Evolutionary conservation across 2,797 vertebrate genomes (phyloP).

Genomic region (Pseudochromis fuscus): DNA sequence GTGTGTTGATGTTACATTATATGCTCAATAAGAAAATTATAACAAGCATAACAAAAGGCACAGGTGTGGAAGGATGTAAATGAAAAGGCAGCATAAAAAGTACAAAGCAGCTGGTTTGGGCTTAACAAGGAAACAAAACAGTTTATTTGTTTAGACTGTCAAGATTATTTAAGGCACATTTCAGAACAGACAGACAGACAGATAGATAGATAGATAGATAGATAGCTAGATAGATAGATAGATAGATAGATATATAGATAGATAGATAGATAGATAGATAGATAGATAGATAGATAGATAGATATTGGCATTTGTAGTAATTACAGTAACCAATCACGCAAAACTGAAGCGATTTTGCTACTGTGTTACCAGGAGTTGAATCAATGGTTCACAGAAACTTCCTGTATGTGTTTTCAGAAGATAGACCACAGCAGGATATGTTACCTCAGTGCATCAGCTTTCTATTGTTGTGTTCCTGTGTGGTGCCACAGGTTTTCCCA

Average conservation of each 20-base stretch:
- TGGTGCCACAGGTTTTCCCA: no score
- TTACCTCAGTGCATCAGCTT: not conserved
- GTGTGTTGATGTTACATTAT: constrained; percentile 26
- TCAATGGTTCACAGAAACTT: no score
- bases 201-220: not conserved
- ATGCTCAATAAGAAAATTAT: constrained; percentile 19
- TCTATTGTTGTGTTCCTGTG: no score
- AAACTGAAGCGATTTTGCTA: no score
- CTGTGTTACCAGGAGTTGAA: no score
- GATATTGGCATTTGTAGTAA: no score
- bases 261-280: not conserved
- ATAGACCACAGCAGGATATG: not conserved
- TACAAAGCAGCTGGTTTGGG: not conserved
- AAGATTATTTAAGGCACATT: no score
- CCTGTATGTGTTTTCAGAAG: not conserved
- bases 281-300: not conserved
- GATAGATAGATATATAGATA: not conserved
- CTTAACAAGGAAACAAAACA: not conserved
- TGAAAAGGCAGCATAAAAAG: not conserved
- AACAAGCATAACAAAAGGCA: constrained; percentile 15
- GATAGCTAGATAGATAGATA: not conserved
- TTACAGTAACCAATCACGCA: no score
- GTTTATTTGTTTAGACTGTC: no score
- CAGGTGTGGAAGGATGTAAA: not conserved
- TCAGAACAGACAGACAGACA: not conserved